Conservation (phyloP, 1,140 invertebrate genomes). For the Orchesella cincta region DNA sequence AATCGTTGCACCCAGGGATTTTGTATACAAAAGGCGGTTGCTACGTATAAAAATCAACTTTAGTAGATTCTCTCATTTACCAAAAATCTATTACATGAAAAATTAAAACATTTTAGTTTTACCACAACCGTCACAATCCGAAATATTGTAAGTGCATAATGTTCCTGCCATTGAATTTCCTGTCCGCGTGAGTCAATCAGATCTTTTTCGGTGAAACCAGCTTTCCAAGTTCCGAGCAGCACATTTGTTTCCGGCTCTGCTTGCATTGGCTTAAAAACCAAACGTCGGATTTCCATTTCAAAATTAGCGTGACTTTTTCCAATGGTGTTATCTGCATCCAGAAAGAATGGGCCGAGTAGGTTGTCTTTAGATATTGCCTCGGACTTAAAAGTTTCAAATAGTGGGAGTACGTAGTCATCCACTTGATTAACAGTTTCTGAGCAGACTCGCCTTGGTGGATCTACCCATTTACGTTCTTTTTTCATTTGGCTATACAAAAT, state of each 20-base stretch:
- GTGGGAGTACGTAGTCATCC: conserved; percentile 16
- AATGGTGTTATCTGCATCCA: conserved; percentile 60
- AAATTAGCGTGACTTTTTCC: conserved; percentile 73
- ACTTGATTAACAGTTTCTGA: background rate
- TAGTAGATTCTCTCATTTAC: background rate
- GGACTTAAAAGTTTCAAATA: conserved; percentile 33
- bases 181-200: conserved; percentile 64
- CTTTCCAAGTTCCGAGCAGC: conserved; percentile 68
- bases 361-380: conserved; percentile 21
- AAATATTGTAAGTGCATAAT: conserved; percentile 76
- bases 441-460: background rate
- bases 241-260: conserved; percentile 62
- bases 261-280: conserved; percentile 57
- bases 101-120: conserved; percentile 39
- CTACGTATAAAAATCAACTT: conserved; percentile 57
- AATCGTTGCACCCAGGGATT: conserved; percentile 59
- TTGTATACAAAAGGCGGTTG: conserved; percentile 81
- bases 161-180: conserved; percentile 59
- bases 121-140: conserved; percentile 76
- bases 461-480: background rate
- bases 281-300: conserved; percentile 67
- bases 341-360: conserved; percentile 64
- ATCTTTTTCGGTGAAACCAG: conserved; percentile 63
- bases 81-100: background rate
- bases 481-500: conserved; percentile 19